phyloP scores from a whole-genome alignment of 1,140 invertebrate species.

The Periplaneta americana region DNA sequence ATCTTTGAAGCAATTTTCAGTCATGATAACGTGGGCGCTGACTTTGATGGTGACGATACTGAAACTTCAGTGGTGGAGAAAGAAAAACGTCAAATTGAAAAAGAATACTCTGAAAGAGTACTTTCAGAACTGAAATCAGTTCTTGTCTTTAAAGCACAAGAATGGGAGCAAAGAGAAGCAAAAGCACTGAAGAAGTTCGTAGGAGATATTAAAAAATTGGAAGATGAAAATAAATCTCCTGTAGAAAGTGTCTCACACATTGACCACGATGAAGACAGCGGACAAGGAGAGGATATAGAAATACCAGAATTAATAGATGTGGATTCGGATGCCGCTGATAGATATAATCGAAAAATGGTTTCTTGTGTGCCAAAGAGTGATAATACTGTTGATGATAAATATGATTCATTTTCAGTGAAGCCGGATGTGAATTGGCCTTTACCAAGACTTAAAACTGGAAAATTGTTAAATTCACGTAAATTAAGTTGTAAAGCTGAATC shows the following conservation, averaged over 20 bases:
- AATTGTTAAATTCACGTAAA: not conserved
- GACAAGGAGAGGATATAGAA: not conserved
- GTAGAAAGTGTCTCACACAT: not conserved
- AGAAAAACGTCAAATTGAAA: not conserved
- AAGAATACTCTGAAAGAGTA: not conserved
- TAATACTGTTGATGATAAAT: not conserved
- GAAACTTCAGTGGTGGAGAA: too few species aligned
- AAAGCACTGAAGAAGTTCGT: not conserved
- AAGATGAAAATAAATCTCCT: not conserved
- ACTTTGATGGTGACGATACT: not conserved
- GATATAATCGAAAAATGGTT: not conserved
- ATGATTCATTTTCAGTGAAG: not conserved
- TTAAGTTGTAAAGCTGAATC: not conserved
- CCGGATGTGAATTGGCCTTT: not conserved
- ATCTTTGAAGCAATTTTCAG: constrained; percentile 6
- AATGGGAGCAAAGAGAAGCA: constrained; percentile 5
- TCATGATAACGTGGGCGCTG: not conserved
- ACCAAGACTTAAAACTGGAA: not conserved
- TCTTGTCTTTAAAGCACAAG: not conserved
- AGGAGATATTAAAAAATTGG: too few species aligned
- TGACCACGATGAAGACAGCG: not conserved
- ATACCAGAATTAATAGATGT: not conserved
- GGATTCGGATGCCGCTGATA: not conserved
- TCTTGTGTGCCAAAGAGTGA: not conserved
- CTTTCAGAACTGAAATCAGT: not conserved